Conservation (phyloP, 2,797 vertebrate species). For the Manis pentadactyla region DNA sequence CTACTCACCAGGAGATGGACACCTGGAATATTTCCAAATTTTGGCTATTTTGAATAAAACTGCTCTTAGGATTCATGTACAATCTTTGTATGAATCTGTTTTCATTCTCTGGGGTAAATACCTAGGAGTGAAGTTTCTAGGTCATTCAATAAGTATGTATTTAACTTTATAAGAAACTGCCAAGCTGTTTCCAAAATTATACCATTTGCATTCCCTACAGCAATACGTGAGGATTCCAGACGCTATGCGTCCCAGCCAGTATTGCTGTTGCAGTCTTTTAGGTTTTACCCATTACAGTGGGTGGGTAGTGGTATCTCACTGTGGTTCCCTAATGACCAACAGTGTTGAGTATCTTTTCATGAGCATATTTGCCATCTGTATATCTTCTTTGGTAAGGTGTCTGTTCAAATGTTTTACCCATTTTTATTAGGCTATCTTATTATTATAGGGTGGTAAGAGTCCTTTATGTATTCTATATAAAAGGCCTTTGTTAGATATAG, state of each 20-base stretch:
- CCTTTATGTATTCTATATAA: background rate
- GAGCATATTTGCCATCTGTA: background rate
- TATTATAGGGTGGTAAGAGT: background rate
- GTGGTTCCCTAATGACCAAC: background rate
- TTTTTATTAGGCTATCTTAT: background rate
- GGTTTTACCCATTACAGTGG: background rate
- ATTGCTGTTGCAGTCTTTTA: background rate
- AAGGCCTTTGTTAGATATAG: background rate
- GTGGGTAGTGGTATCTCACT: background rate
- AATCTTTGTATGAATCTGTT: background rate
- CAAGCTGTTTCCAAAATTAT: background rate
- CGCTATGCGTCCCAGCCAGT: background rate
- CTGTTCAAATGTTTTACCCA: background rate
- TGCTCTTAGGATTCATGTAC: background rate
- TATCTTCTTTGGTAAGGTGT: background rate
- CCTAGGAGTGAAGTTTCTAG: background rate
- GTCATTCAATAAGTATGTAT: background rate
- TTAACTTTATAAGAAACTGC: background rate
- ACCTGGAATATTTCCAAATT: background rate
- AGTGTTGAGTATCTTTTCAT: background rate
- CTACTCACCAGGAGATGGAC: background rate
- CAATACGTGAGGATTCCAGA: background rate
- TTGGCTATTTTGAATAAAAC: background rate
- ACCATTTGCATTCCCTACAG: background rate
- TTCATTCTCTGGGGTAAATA: background rate